These are phyloP conservation scores for Aphodius sticticus DNA, from an alignment of 2,888 invertebrate species.

Conservation along the genomic window DNA sequence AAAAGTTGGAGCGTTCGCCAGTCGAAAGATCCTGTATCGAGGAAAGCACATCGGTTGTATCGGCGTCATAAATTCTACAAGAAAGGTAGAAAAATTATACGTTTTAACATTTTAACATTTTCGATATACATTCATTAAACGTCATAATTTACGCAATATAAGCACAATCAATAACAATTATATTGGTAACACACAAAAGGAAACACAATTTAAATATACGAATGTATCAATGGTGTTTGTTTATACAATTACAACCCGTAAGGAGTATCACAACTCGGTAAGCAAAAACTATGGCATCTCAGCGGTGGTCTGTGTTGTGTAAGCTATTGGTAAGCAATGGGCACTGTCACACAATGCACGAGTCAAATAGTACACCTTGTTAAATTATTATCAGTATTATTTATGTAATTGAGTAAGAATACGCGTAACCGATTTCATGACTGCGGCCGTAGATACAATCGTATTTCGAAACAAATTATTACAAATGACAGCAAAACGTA, in stretches of 20 bases:
- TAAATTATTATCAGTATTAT: constrained; percentile 29
- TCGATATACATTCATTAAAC: too few relatives aligned
- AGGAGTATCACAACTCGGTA: neutral
- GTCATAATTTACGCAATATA: too few relatives aligned
- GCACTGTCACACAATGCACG: constrained; percentile 13
- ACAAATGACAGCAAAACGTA: constrained; percentile 38
- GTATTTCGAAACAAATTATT: constrained; percentile 39
- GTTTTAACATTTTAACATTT: too few relatives aligned
- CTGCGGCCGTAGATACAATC: constrained; percentile 34
- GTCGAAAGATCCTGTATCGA: too few relatives aligned
- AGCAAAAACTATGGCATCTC: neutral
- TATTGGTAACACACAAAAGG: neutral
- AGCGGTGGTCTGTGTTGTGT: constrained; percentile 16
- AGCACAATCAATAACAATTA: neutral
- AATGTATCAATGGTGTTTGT: neutral
- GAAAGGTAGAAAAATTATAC: too few relatives aligned
- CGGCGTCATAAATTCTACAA: too few relatives aligned
- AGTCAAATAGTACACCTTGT: constrained; percentile 17
- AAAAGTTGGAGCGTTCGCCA: too few relatives aligned
- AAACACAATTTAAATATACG: neutral
- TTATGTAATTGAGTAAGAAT: constrained; percentile 34
- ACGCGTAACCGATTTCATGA: constrained; percentile 33
- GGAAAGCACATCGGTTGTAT: too few relatives aligned
- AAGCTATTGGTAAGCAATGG: constrained; percentile 17
- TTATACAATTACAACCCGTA: neutral